A percentile compares a stretch with the other conserved stretches of the same genome.
phyloP scores from a whole-genome alignment of 2,797 vertebrate species.

The Lycodopsis pacificus region DNA sequence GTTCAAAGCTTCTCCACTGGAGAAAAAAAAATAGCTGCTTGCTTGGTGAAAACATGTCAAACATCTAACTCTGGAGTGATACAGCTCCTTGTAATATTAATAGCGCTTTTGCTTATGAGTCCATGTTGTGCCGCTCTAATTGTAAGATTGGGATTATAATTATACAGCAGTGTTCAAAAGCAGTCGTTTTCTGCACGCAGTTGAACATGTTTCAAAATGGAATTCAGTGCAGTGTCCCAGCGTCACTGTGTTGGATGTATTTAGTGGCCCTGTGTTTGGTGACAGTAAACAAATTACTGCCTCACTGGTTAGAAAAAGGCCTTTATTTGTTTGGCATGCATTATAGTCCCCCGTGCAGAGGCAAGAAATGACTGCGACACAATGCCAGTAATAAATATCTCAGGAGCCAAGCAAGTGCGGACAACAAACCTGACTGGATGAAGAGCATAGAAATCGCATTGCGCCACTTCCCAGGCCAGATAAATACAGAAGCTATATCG shows the following conservation, averaged over 20 bases:
- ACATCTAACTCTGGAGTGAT: constrained; percentile 51
- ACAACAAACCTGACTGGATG: constrained; percentile 81
- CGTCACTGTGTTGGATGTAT: constrained; percentile 49
- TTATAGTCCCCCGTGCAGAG: constrained; percentile 71
- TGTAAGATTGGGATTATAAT: constrained; percentile 36
- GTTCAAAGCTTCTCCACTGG: constrained; percentile 46
- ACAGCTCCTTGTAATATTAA: constrained; percentile 48
- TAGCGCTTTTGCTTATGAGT: constrained; percentile 39
- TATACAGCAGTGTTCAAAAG: constrained; percentile 32
- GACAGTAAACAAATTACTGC: constrained; percentile 76
- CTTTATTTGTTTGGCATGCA: constrained; percentile 73
- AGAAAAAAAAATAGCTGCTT: constrained; percentile 21
- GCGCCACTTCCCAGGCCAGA: constrained; percentile 72
- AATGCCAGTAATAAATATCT: constrained; percentile 83
- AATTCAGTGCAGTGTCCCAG: constrained; percentile 31
- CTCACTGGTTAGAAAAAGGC: constrained; percentile 65
- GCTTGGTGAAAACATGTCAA: constrained; percentile 50
- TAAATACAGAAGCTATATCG: constrained; percentile 76
- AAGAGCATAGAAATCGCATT: constrained; percentile 77
- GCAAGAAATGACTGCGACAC: constrained; percentile 78
- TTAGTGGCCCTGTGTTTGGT: constrained; percentile 61
- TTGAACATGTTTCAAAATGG: constrained; percentile 19
- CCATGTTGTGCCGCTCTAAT: constrained; percentile 31
- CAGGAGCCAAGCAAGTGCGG: constrained; percentile 74
- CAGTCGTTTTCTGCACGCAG: constrained; percentile 15